Percentiles rank a stretch among this genome's conserved stretches.
These are phyloP conservation scores for Onychorhynchus coronatus DNA, from an alignment of 2,113 vertebrate genomes.

Conservation along the genomic window DNA sequence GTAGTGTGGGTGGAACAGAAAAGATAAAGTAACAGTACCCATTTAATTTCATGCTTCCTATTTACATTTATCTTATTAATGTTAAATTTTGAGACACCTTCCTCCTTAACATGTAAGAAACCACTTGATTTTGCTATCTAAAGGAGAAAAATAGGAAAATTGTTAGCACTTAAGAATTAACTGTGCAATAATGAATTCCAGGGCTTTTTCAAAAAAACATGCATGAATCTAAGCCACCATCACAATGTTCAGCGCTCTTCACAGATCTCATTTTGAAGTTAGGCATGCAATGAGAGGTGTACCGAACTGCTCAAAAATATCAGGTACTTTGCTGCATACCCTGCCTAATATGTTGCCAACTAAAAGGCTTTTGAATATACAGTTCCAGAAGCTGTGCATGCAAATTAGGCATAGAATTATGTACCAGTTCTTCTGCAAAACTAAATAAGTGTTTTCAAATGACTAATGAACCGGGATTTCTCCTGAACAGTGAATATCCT, in stretches of 20 bases:
- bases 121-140: slow-evolving; percentile 28
- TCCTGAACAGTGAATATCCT: not conserved
- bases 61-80: slow-evolving; percentile 1
- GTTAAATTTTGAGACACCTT: slow-evolving; percentile 17
- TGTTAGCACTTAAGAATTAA: slow-evolving; percentile 16
- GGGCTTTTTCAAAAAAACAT: not conserved
- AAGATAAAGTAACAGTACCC: slow-evolving; percentile 20
- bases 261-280: not conserved
- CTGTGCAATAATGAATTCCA: not conserved
- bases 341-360: not conserved
- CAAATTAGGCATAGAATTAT: slow-evolving; percentile 51
- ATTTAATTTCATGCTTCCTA: not conserved
- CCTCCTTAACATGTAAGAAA: slow-evolving; percentile 41
- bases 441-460: not conserved
- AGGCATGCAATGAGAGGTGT: not conserved
- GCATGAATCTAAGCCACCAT: not conserved
- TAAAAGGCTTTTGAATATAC: not conserved
- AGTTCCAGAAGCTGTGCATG: not conserved
- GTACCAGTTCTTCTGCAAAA: not conserved
- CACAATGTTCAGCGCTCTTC: not conserved
- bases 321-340: not conserved
- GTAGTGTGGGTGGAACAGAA: not conserved
- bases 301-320: not conserved
- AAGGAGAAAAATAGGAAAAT: slow-evolving; percentile 47
- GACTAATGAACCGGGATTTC: not conserved